These are phyloP conservation scores for Ictalurus furcatus DNA, from an alignment of 2,113 vertebrate species.

Conservation along the genomic window DNA sequence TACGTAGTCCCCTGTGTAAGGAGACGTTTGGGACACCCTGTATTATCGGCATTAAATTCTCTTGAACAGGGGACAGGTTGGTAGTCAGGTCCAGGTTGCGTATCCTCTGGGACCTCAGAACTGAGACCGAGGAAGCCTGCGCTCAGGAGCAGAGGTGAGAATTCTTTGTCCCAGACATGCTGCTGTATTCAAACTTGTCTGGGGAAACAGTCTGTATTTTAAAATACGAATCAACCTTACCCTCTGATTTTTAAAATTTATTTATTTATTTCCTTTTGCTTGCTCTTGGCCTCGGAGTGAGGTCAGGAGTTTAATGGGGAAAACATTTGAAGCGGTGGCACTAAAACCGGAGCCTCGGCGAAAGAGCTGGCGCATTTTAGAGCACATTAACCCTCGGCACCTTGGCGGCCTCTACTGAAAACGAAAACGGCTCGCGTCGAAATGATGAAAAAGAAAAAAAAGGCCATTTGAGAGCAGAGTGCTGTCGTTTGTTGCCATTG, in stretches of 20 bases:
- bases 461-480: constrained; percentile 47
- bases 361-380: constrained; percentile 64
- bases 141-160: constrained; percentile 40
- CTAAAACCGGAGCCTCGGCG: constrained; percentile 64
- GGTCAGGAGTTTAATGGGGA: constrained; percentile 78
- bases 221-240: constrained; percentile 44
- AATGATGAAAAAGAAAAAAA: constrained; percentile 64
- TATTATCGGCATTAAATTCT: neutral
- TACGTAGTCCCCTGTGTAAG: too few species aligned
- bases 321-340: constrained; percentile 73
- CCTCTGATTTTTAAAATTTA: constrained; percentile 14
- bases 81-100: neutral
- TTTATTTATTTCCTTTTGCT: constrained; percentile 43
- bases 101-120: constrained; percentile 14
- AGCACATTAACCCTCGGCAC: constrained; percentile 71
- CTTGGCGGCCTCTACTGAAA: constrained; percentile 64
- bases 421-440: constrained; percentile 57
- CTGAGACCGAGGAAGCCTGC: constrained; percentile 34
- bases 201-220: constrained; percentile 43
- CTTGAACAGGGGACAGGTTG: neutral
- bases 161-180: constrained; percentile 24
- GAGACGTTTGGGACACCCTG: too few species aligned
- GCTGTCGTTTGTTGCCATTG: constrained; percentile 45
- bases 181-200: constrained; percentile 25
- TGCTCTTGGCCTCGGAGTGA: constrained; percentile 70